A percentile compares a stretch with the other conserved stretches of the same genome.
These are phyloP conservation scores for Tautogolabrus adspersus DNA, from an alignment of 2,113 vertebrate species.

Conservation along the genomic window DNA sequence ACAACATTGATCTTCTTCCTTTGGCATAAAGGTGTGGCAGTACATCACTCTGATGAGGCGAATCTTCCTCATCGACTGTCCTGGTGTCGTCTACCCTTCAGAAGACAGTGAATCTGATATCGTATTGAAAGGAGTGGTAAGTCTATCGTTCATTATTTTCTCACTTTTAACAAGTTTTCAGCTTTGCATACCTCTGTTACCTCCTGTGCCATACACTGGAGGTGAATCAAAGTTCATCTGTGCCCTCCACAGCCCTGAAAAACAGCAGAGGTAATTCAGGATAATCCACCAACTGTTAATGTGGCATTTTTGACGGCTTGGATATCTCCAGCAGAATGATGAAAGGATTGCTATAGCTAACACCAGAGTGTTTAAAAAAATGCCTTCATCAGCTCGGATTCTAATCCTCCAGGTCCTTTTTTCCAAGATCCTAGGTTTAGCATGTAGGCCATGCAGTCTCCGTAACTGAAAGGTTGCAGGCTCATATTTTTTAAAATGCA, in stretches of 20 bases:
- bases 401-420: constrained; percentile 3
- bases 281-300: constrained; percentile 24
- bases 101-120: constrained; percentile 96
- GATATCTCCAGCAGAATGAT: neutral
- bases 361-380: constrained; percentile 4
- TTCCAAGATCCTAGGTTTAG: neutral
- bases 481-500: constrained; percentile 6
- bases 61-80: constrained; percentile 98
- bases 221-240: neutral
- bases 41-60: constrained; percentile 97
- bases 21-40: constrained; percentile 91
- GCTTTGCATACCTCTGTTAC: neutral
- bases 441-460: neutral
- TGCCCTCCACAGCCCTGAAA: neutral
- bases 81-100: constrained; percentile 97
- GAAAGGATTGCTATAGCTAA: constrained; percentile 14
- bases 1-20: neutral
- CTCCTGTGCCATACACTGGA: neutral
- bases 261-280: neutral
- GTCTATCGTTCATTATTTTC: constrained; percentile 53
- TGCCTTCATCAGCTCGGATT: constrained; percentile 14
- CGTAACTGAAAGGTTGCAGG: constrained; percentile 30
- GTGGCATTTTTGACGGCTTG: neutral
- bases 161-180: neutral
- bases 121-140: constrained; percentile 96